These are phyloP conservation scores for Epinephelus malabaricus DNA, from an alignment of 2,797 vertebrate genomes.

Conservation along the genomic window DNA sequence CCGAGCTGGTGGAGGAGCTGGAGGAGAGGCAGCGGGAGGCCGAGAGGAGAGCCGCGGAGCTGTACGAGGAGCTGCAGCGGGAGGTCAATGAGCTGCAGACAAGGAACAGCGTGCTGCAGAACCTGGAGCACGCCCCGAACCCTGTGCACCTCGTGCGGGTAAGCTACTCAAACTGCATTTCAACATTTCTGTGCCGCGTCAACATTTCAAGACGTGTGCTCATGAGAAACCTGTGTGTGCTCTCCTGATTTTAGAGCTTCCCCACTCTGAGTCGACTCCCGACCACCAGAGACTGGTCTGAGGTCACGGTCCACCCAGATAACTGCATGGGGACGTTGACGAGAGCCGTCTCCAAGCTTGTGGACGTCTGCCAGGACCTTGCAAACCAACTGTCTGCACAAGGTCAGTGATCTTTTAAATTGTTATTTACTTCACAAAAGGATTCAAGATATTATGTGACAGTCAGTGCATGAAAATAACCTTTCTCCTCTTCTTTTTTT, in stretches of 20 bases:
- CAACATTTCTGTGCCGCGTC: background rate
- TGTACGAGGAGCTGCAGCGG: slow-evolving; percentile 51
- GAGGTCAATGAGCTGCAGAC: slow-evolving; percentile 58
- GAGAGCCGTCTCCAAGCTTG: slow-evolving; percentile 49
- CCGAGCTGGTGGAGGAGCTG: slow-evolving; percentile 40
- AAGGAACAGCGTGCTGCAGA: slow-evolving; percentile 50
- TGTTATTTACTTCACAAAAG: background rate
- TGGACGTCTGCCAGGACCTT: slow-evolving; percentile 48
- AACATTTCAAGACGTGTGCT: background rate
- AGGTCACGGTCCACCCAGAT: slow-evolving; percentile 49
- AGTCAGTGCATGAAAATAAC: background rate
- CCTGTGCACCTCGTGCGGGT: slow-evolving; percentile 72
- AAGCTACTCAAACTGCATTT: background rate
- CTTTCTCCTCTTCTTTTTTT: too few relatives aligned
- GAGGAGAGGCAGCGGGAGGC: slow-evolving; percentile 31
- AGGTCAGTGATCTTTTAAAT: slow-evolving; percentile 52
- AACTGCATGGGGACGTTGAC: slow-evolving; percentile 45
- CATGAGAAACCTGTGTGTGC: background rate
- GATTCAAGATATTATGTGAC: background rate
- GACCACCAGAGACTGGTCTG: slow-evolving; percentile 63
- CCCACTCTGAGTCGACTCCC: slow-evolving; percentile 35
- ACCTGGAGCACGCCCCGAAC: slow-evolving; percentile 49
- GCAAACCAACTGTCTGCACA: slow-evolving; percentile 42
- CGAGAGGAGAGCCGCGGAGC: slow-evolving; percentile 33
- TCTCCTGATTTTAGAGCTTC: slow-evolving; percentile 59